These are phyloP conservation scores for Plagodis dolabraria DNA, from an alignment of 2,888 invertebrate genomes.

Conservation along the genomic window DNA sequence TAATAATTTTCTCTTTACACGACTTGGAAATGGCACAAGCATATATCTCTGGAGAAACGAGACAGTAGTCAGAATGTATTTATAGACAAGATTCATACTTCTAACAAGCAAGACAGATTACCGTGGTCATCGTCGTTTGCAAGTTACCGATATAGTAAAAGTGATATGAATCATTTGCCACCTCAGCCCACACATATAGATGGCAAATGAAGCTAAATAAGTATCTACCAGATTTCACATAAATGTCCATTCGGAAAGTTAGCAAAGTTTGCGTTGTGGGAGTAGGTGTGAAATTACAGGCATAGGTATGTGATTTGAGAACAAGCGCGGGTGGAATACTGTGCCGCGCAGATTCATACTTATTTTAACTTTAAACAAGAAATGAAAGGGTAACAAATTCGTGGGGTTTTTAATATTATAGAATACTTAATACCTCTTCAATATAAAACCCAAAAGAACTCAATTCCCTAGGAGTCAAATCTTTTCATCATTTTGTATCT, in stretches of 20 bases:
- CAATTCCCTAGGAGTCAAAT: no score
- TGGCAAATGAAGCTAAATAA: constrained; percentile 40
- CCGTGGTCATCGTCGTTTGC: constrained; percentile 40
- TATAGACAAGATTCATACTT: constrained; percentile 38
- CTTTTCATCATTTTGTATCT: no score
- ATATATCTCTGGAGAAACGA: constrained; percentile 32
- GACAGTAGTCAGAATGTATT: constrained; percentile 30
- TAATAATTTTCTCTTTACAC: constrained; percentile 1
- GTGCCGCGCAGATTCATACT: no score
- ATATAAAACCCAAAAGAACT: no score
- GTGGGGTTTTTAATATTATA: no score
- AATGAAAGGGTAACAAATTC: no score
- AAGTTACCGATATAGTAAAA: constrained; percentile 47
- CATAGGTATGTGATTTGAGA: no score
- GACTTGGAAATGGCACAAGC: constrained; percentile 13
- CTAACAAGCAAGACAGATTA: constrained; percentile 41
- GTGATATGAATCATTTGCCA: constrained; percentile 48
- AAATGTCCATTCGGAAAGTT: constrained; percentile 29
- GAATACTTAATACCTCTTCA: no score
- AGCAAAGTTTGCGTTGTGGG: constrained; percentile 10
- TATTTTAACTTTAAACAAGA: no score
- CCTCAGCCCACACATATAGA: constrained; percentile 46
- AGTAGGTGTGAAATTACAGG: no score
- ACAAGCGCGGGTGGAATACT: no score
- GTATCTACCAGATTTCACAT: constrained; percentile 32